These are phyloP conservation scores for Typhlomys cinereus DNA, from an alignment of 2,113 vertebrate genomes.

Conservation along the genomic window DNA sequence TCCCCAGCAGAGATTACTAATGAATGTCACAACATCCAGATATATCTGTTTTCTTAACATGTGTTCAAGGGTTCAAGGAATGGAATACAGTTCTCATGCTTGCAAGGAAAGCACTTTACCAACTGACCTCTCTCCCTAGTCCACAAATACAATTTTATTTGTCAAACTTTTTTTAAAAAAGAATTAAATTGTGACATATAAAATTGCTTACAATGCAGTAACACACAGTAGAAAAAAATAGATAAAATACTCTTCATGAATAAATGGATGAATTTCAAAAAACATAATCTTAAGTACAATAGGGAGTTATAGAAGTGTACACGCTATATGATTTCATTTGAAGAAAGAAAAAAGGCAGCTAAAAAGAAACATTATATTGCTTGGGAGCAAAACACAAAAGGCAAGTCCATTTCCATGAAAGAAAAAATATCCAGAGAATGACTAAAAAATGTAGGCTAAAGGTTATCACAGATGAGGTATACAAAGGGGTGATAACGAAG, in stretches of 20 bases:
- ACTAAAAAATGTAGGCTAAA: not conserved
- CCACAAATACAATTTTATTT: not conserved
- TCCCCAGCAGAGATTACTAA: no score
- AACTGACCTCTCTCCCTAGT: not conserved
- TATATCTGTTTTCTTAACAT: no score
- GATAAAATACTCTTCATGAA: constrained; percentile 7
- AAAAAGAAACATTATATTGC: constrained; percentile 14
- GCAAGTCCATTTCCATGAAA: not conserved
- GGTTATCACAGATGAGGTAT: no score
- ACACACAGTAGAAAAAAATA: not conserved
- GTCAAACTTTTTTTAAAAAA: not conserved
- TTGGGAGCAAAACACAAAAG: constrained; percentile 17
- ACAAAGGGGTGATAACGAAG: not conserved
- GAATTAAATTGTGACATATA: not conserved
- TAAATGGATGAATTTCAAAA: constrained; percentile 29
- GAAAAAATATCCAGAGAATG: not conserved
- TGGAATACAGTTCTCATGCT: not conserved
- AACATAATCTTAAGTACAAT: constrained; percentile 17
- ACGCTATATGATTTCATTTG: not conserved
- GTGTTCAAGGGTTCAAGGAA: not conserved
- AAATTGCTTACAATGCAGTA: not conserved
- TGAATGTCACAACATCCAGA: not conserved
- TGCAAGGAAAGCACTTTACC: not conserved
- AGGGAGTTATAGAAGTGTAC: not conserved
- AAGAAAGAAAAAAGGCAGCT: constrained; percentile 17